Percentiles rank a stretch among this genome's conserved stretches.
Conservation (phyloP, 2,888 invertebrate species). For the Julus scandinavius region DNA sequence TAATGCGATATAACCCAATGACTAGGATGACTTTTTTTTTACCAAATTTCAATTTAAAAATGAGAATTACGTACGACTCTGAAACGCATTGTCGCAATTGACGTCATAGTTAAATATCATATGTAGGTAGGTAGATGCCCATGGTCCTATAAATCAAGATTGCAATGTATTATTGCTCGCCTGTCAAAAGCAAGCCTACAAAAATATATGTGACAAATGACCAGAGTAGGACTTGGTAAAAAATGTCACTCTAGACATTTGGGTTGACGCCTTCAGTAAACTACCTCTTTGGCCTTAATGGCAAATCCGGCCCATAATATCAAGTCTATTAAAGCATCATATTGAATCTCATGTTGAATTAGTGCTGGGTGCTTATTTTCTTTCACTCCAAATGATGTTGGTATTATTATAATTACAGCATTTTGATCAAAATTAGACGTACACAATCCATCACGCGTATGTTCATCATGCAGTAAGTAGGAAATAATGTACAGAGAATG, state of each 20-base stretch:
- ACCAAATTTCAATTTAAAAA: too few relatives aligned
- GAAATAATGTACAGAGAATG: too few relatives aligned
- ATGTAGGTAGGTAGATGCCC: neutral
- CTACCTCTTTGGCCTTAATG: neutral
- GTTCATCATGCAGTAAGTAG: too few relatives aligned
- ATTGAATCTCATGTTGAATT: neutral
- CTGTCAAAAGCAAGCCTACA: neutral
- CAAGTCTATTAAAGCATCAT: neutral
- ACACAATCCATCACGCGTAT: neutral
- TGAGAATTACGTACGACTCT: too few relatives aligned
- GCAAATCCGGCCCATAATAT: neutral
- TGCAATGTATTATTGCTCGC: neutral
- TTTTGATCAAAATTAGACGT: neutral
- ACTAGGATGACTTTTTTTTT: too few relatives aligned
- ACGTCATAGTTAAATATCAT: neutral
- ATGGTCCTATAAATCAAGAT: neutral
- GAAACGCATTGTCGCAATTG: neutral
- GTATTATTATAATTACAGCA: neutral
- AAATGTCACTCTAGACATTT: neutral
- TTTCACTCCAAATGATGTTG: neutral
- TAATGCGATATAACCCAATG: too few relatives aligned
- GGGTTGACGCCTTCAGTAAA: constrained; percentile 5
- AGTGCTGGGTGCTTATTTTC: neutral
- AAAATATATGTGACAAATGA: neutral
- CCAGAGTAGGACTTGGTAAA: neutral